Conservation (phyloP, 2,113 vertebrate species). For the Stegastes partitus region DNA sequence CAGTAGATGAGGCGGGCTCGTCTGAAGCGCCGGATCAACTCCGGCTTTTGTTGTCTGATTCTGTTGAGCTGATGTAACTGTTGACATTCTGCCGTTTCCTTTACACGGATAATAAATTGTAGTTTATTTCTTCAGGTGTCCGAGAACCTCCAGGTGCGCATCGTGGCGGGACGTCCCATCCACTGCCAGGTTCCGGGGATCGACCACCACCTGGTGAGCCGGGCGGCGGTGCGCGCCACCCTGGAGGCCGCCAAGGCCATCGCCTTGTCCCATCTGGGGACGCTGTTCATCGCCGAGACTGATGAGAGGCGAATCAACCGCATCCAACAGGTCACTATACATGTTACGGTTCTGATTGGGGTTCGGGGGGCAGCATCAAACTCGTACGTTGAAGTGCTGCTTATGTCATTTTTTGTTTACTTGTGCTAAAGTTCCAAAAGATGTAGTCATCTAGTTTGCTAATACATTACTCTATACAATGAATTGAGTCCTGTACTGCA, state of each 20-base stretch:
- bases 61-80: neutral
- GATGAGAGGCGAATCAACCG: conserved; percentile 98
- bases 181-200: conserved; percentile 97
- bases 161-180: conserved; percentile 95
- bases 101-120: neutral
- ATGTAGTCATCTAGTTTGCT: neutral
- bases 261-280: conserved; percentile 93
- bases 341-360: neutral
- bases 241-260: conserved; percentile 95
- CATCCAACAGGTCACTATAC: conserved; percentile 91
- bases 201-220: conserved; percentile 93
- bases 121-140: conserved; percentile 82
- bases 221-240: conserved; percentile 92
- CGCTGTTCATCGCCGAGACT: conserved; percentile 95
- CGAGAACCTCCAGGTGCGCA: conserved; percentile 90
- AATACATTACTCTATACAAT: too few species aligned
- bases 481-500: too few species aligned
- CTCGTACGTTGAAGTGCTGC: neutral
- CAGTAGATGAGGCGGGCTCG: conserved; percentile 7
- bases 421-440: neutral
- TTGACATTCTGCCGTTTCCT: neutral
- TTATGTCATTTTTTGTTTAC: too few species aligned
- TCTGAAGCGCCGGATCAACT: conserved; percentile 17
- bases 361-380: neutral
- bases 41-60: neutral